These are phyloP conservation scores for Alca torda DNA, from an alignment of 2,797 vertebrate genomes.

Conservation along the genomic window DNA sequence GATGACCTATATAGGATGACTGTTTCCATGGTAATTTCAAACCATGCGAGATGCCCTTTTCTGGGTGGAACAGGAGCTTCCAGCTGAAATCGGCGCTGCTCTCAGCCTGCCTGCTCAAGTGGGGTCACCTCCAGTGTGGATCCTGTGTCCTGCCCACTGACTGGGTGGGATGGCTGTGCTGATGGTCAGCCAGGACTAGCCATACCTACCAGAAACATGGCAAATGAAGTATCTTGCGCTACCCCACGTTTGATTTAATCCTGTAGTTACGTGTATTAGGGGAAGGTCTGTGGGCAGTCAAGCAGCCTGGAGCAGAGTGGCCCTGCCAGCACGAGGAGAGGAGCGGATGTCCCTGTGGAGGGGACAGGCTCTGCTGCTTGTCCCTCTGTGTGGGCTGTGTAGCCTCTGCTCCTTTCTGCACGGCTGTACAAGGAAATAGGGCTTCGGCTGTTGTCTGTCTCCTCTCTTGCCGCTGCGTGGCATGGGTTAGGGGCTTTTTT, in stretches of 20 bases:
- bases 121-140: neutral
- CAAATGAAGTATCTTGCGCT: neutral
- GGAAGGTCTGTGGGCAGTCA: accelerated
- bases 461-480: neutral
- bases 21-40: neutral
- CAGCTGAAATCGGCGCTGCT: accelerated
- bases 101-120: neutral
- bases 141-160: accelerated
- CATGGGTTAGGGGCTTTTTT: too few relatives aligned
- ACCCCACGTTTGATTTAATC: neutral
- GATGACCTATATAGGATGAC: neutral
- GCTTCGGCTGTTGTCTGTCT: neutral
- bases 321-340: neutral
- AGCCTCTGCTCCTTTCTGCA: neutral
- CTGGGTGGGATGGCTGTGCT: accelerated
- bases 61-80: neutral
- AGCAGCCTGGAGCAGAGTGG: neutral
- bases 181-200: neutral
- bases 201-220: neutral
- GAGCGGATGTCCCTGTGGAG: accelerated
- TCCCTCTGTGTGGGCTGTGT: accelerated
- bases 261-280: neutral
- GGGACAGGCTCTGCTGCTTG: neutral
- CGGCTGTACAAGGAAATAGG: too few relatives aligned
- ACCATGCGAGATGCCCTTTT: neutral